phyloP scores from a whole-genome alignment of 1,140 invertebrate genomes.

The Danaus plexippus region DNA sequence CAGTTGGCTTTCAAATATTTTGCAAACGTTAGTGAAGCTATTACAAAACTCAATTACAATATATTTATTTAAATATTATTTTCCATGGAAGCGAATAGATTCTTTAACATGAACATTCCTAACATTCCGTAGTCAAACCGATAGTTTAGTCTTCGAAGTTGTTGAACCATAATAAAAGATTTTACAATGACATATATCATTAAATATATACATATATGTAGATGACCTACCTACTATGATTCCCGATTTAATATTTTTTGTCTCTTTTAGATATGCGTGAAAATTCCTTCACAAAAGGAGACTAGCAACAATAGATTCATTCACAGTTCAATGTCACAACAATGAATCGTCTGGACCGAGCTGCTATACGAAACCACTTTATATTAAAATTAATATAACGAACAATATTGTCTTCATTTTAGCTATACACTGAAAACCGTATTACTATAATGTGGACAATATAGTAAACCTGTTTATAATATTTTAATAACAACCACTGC shows the following conservation, averaged over 20 bases:
- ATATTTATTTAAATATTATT: too few species aligned
- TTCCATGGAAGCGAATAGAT: too few species aligned
- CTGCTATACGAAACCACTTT: slow-evolving; percentile 2
- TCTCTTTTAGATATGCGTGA: slow-evolving; percentile 28
- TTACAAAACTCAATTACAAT: too few species aligned
- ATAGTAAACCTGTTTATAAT: slow-evolving; percentile 2
- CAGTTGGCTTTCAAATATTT: too few species aligned
- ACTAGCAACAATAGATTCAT: slow-evolving; percentile 48
- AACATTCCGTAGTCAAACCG: too few species aligned
- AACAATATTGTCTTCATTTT: slow-evolving; percentile 8
- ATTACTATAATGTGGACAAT: slow-evolving; percentile 2
- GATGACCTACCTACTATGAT: too few species aligned
- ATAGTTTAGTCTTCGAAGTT: too few species aligned
- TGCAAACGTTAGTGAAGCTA: too few species aligned
- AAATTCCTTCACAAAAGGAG: slow-evolving; percentile 24
- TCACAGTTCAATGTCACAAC: slow-evolving; percentile 57
- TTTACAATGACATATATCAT: too few species aligned
- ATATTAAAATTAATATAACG: slow-evolving; percentile 5
- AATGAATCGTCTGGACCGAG: slow-evolving; percentile 33
- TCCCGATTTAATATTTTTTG: slow-evolving; percentile 6
- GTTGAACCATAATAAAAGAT: too few species aligned
- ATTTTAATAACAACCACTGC: slow-evolving; percentile 11
- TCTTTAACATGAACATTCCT: too few species aligned
- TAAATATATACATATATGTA: too few species aligned
- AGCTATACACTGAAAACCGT: slow-evolving; percentile 6